Base-by-base conservation (phyloP, 2,888 invertebrate genomes). In the Aleiodes leptofemur region DNA sequence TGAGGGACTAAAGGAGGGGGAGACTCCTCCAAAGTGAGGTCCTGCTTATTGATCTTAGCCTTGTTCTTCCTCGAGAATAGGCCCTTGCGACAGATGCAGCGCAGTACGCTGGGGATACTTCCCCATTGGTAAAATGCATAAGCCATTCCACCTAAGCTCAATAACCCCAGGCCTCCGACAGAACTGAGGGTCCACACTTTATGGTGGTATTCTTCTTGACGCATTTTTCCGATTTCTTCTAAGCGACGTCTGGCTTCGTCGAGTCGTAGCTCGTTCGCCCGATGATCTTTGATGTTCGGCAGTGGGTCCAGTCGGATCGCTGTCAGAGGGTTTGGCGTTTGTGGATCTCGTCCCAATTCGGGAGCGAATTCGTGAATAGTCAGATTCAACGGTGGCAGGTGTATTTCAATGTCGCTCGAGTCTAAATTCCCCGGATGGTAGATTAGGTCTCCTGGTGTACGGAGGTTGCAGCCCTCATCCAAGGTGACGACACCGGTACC, bases 301-400 rank as follows among this genome's bases (percentile, higher is more conserved):
- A 57, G n/a, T 2, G 57, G 57, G 31, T 57, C 57, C 4, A 57
- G 3, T 3, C 31, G 57, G 31, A 57, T 31, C 3, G 16, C 31
- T 7, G 57, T 57, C 11, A 57, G 29, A 4, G 31, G 4, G 31
- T 57, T 31, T 11, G 57, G 11, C 13, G 7, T 57, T 13, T 57
- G 29, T 1, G 57, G 31, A 1, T 13, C 31, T 11, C 31, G 29
- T 1, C 29, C 23, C 8, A 57, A 57, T 57, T 57, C 57, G 11
- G 57, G 57, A 29, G 57, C 57, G n/a, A 57, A 29, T 11, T 57
- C 57, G n/a, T 11, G 13, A 31, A 57, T 57, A 9, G 31, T 29
- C 9, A 57, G 9, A 31, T 57, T 57, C 23, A 57, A 11, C 7
- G 57, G 31, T 31, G 57, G 57, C 13, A 57, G 13, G 11, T 57